Percentiles rank a stretch among this genome's conserved stretches.
phyloP scores from a whole-genome alignment of 2,888 invertebrate species.

The Drosophila paranaensis region DNA sequence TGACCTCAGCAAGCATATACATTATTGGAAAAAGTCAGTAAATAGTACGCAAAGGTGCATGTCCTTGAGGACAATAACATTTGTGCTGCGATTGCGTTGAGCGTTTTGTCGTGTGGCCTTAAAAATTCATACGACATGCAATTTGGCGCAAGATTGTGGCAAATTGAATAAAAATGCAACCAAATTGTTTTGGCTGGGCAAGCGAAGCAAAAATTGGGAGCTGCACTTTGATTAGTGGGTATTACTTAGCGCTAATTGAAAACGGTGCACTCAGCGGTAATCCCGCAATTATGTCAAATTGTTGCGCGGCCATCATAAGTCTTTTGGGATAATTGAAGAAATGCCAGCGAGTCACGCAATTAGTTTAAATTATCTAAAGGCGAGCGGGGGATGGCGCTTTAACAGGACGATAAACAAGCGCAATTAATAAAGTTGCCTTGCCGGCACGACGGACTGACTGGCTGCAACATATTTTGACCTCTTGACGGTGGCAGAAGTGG shows the following conservation, averaged over 20 bases:
- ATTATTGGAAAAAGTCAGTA: background rate
- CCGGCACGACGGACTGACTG: constrained; percentile 46
- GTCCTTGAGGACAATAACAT: constrained; percentile 50
- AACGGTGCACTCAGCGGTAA: constrained; percentile 43
- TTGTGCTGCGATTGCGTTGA: constrained; percentile 19
- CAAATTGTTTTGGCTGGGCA: constrained; percentile 39
- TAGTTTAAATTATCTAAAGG: constrained; percentile 74
- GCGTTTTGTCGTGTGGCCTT: constrained; percentile 32
- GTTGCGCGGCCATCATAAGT: constrained; percentile 66
- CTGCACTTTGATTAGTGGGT: constrained; percentile 53
- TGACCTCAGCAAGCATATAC: constrained; percentile 1
- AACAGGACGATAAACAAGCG: constrained; percentile 75
- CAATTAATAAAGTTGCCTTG: constrained; percentile 75
- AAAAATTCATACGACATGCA: constrained; percentile 60
- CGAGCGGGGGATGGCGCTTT: constrained; percentile 39
- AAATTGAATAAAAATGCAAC: constrained; percentile 57
- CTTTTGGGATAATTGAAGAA: constrained; percentile 60
- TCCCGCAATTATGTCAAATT: constrained; percentile 70
- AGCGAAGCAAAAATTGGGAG: constrained; percentile 13
- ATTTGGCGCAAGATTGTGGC: constrained; percentile 48
- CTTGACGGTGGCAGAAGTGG: constrained; percentile 29
- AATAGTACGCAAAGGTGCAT: constrained; percentile 43
- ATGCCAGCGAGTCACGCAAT: constrained; percentile 74
- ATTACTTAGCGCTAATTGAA: constrained; percentile 71
- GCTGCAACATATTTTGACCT: constrained; percentile 69